These are phyloP conservation scores for Opisthograptis luteolata DNA, from an alignment of 2,888 invertebrate species.

Conservation along the genomic window DNA sequence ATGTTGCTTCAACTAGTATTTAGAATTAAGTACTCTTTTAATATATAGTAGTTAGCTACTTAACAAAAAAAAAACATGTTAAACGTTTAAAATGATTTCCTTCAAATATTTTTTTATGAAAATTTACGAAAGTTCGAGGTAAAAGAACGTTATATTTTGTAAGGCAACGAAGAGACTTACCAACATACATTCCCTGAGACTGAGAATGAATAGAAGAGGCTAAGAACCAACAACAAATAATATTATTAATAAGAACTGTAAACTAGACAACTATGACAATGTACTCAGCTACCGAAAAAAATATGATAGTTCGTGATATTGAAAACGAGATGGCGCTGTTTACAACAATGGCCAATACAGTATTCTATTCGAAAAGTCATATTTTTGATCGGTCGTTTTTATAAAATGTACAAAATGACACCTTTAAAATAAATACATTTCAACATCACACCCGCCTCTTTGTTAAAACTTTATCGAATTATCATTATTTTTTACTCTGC, in stretches of 20 bases:
- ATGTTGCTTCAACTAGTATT: constrained; percentile 70
- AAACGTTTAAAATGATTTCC: constrained; percentile 61
- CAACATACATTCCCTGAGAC: constrained; percentile 83
- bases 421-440: constrained; percentile 9
- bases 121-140: constrained; percentile 63
- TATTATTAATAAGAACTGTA: constrained; percentile 61
- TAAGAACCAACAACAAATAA: constrained; percentile 68
- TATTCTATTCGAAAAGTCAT: constrained; percentile 37
- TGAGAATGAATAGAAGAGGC: constrained; percentile 72
- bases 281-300: constrained; percentile 43
- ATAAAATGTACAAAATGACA: constrained; percentile 25
- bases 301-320: constrained; percentile 16
- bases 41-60: constrained; percentile 47
- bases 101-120: constrained; percentile 77
- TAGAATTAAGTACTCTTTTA: constrained; percentile 63
- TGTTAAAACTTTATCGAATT: constrained; percentile 44
- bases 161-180: constrained; percentile 84
- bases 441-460: constrained; percentile 55
- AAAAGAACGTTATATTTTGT: constrained; percentile 71
- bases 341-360: neutral
- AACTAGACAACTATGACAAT: constrained; percentile 35
- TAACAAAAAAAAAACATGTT: constrained; percentile 42
- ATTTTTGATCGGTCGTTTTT: constrained; percentile 41
- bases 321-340: constrained; percentile 33
- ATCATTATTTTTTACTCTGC: constrained; percentile 58